These are phyloP conservation scores for Nasonovia ribisnigri DNA, from an alignment of 2,888 invertebrate species.

Conservation along the genomic window DNA sequence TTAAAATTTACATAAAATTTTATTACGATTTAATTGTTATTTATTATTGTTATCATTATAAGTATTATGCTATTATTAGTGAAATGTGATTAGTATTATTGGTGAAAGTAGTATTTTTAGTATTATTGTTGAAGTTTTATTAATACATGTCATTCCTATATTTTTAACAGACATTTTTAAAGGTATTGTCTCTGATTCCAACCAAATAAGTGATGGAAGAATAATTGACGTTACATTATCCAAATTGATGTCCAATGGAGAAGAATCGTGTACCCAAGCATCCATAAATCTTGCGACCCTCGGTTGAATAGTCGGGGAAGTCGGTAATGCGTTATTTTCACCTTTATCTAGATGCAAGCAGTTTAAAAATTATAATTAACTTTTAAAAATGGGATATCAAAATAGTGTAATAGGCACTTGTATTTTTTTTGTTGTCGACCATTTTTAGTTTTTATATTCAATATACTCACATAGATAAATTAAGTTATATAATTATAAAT, in stretches of 20 bases:
- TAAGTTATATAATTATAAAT: not conserved
- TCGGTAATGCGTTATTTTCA: not conserved
- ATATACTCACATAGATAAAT: not conserved
- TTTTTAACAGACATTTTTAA: not conserved
- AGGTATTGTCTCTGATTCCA: not conserved
- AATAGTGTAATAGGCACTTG: not conserved
- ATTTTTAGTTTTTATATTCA: not conserved
- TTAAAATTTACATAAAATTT: not conserved
- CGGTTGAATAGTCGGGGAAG: not conserved
- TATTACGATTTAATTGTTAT: not conserved
- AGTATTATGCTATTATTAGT: too few species aligned
- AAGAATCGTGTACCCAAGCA: not conserved
- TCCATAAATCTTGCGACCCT: not conserved
- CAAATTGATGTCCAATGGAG: not conserved
- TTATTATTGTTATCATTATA: not conserved
- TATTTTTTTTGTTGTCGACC: not conserved
- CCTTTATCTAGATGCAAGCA: not conserved
- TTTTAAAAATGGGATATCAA: not conserved
- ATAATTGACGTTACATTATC: slow-evolving; percentile 2
- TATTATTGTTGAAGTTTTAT: not conserved
- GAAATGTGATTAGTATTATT: not conserved
- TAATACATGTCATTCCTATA: not conserved
- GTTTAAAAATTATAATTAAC: not conserved
- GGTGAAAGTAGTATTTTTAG: too few species aligned
- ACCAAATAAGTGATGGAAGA: not conserved